A percentile compares a stretch with the other conserved stretches of the same genome.
Conservation (phyloP, 2,113 vertebrate genomes). For the Malurus cyaneus region DNA sequence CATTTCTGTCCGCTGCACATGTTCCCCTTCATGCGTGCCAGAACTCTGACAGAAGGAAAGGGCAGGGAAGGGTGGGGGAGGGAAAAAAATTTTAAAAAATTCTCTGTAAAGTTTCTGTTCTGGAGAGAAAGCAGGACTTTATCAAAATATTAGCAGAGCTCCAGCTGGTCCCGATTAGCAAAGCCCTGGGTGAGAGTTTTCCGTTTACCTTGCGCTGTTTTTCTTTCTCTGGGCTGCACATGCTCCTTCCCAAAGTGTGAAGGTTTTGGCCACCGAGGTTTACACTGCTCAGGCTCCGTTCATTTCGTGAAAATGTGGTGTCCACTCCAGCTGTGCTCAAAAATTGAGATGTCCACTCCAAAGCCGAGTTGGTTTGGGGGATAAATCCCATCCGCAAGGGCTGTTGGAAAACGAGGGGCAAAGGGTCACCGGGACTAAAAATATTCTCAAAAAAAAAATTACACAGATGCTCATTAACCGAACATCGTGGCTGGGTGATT, state of each 20-base stretch:
- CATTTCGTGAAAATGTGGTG: not conserved
- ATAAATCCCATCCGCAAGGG: not conserved
- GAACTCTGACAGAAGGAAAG: not conserved
- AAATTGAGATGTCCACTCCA: not conserved
- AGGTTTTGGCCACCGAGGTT: not conserved
- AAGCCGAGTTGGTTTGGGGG: not conserved
- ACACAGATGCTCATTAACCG: not conserved
- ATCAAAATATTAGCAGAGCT: constrained; percentile 32
- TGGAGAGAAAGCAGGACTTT: constrained; percentile 26
- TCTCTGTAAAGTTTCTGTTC: not conserved
- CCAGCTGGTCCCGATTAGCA: constrained; percentile 6
- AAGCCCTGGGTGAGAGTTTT: not conserved
- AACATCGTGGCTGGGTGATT: not conserved
- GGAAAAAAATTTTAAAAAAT: not conserved
- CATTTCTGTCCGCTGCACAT: not conserved
- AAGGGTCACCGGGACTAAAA: not conserved
- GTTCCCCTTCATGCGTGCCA: not conserved
- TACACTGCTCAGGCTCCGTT: fast-evolving
- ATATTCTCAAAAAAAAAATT: not conserved
- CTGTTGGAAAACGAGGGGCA: not conserved
- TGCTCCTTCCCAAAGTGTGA: not conserved
- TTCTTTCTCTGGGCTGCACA: not conserved
- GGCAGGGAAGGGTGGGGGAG: not conserved
- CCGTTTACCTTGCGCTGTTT: not conserved
- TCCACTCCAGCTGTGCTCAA: not conserved